These are phyloP conservation scores for Paramuricea clavata DNA, from an alignment of 92 coral and sea anemone species.

Conservation along the genomic window DNA sequence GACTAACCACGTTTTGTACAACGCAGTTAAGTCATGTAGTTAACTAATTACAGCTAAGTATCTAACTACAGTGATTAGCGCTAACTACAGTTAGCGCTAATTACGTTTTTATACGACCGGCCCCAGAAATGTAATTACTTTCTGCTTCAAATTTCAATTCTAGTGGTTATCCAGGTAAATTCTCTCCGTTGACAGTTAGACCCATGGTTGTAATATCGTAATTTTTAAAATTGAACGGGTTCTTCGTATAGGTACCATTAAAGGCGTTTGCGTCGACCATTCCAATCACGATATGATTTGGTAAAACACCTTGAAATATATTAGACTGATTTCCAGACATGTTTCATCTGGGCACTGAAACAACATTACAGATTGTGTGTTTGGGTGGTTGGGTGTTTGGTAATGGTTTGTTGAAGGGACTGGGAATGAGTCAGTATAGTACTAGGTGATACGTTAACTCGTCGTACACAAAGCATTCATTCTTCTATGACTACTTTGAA, in stretches of 20 bases:
- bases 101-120: too few relatives aligned
- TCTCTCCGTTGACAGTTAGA: slow-evolving; percentile 13
- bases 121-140: slow-evolving; percentile 10
- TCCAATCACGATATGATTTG: slow-evolving; percentile 22
- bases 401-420: not conserved
- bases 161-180: slow-evolving; percentile 32
- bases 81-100: too few relatives aligned
- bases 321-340: slow-evolving; percentile 28
- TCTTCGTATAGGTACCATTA: not conserved
- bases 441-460: too few relatives aligned
- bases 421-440: too few relatives aligned
- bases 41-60: too few relatives aligned
- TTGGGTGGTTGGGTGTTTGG: slow-evolving; percentile 31
- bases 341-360: slow-evolving; percentile 18
- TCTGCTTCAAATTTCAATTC: slow-evolving; percentile 1
- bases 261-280: slow-evolving; percentile 21
- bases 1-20: too few relatives aligned
- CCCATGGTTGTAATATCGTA: slow-evolving; percentile 4
- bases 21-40: too few relatives aligned
- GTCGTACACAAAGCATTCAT: too few relatives aligned
- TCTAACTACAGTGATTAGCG: too few relatives aligned
- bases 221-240: slow-evolving; percentile 2
- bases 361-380: not conserved
- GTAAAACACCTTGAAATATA: slow-evolving; percentile 25
- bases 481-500: too few relatives aligned